Evolutionary conservation across 2,797 vertebrate genomes (phyloP).

Genomic region (Otolemur crassicaudatus): DNA sequence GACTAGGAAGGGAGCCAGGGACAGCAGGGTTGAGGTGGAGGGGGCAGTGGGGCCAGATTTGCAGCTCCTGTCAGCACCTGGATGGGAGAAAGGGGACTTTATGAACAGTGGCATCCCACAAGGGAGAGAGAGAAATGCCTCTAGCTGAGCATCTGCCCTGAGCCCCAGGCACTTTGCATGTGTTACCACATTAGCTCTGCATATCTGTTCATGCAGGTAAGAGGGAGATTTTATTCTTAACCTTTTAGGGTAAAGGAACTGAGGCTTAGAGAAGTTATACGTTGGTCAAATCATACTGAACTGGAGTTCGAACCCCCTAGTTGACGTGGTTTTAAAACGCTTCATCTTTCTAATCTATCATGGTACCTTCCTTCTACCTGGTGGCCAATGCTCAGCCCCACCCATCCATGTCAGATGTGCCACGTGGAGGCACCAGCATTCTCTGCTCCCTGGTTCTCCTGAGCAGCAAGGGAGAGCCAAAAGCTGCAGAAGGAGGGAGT

Average conservation of each 20-base stretch:
- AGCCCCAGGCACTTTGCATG: fast-evolving
- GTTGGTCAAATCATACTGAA: not conserved
- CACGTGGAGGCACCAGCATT: fast-evolving
- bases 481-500: not conserved
- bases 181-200: not conserved
- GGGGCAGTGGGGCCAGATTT: fast-evolving
- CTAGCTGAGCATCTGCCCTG: fast-evolving
- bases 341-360: not conserved
- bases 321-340: not conserved
- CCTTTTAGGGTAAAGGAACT: not conserved
- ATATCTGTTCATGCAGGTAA: not conserved
- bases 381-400: not conserved
- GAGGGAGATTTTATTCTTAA: not conserved
- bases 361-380: not conserved
- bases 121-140: not conserved
- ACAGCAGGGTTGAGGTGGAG: fast-evolving
- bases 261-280: not conserved
- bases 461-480: not conserved
- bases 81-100: not conserved
- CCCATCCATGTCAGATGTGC: fast-evolving
- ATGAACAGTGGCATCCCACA: fast-evolving
- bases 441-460: not conserved
- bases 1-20: fast-evolving
- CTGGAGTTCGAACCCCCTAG: not conserved
- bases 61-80: fast-evolving